A percentile compares a stretch with the other conserved stretches of the same genome.
These are phyloP conservation scores for Ophthalmotilapia sp. DNA, from an alignment of 2,113 vertebrate genomes.

Conservation along the genomic window DNA sequence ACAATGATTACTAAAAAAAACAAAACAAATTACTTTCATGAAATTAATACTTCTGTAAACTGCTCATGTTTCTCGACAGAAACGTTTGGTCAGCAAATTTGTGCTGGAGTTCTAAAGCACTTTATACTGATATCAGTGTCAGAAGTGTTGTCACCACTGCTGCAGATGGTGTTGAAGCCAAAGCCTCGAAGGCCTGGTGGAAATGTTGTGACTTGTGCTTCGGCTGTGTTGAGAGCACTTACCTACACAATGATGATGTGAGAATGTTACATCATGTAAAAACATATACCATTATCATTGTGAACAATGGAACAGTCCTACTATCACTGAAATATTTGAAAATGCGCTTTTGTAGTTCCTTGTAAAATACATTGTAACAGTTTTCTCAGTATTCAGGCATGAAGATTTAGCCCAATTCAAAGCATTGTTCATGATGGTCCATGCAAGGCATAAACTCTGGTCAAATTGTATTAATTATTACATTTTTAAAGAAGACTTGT, in stretches of 20 bases:
- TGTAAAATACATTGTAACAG: neutral
- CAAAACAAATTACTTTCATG: neutral
- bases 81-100: neutral
- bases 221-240: neutral
- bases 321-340: neutral
- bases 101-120: neutral
- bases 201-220: neutral
- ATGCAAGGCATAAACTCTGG: neutral
- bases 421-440: accelerated
- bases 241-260: neutral
- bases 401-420: neutral
- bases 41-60: neutral
- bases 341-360: neutral
- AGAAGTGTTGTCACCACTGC: neutral
- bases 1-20: neutral
- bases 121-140: neutral
- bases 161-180: neutral
- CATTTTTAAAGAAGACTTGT: neutral
- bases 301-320: neutral
- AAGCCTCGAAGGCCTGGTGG: neutral
- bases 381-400: neutral
- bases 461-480: neutral
- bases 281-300: neutral
- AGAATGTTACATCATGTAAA: neutral
- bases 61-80: neutral